Percentiles rank a stretch among this genome's conserved stretches.
Evolutionary conservation across 2,113 vertebrate species (phyloP).

Genomic region (Clarias macrocephalus): DNA sequence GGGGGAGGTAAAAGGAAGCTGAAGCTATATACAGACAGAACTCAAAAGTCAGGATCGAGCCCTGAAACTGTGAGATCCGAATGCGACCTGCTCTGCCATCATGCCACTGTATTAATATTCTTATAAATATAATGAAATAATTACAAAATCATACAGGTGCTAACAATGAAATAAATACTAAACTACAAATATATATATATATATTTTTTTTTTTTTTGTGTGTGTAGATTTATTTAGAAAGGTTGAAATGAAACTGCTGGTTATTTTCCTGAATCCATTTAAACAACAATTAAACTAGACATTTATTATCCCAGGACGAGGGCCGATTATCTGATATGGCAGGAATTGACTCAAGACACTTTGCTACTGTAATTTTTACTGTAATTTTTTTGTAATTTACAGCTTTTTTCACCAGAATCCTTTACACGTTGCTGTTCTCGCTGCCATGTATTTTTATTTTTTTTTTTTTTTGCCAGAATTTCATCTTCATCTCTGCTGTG

Average conservation of each 20-base stretch:
- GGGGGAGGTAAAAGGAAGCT: background rate
- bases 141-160: background rate
- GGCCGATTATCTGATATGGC: background rate
- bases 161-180: background rate
- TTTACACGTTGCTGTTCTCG: background rate
- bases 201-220: no score
- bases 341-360: background rate
- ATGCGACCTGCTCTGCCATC: background rate
- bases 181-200: background rate
- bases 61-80: background rate
- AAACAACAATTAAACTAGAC: background rate
- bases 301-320: background rate
- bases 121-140: no score
- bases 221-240: background rate
- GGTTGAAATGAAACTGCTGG: no score
- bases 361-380: background rate
- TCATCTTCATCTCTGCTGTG: background rate
- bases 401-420: background rate
- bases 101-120: background rate
- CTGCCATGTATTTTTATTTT: background rate
- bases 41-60: background rate
- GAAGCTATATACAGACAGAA: background rate
- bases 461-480: background rate
- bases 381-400: no score
- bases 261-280: no score